A percentile compares a stretch with the other conserved stretches of the same genome.
Conservation (phyloP, 2,888 invertebrate genomes). For the Galeopsomyia nigrocyanea region DNA sequence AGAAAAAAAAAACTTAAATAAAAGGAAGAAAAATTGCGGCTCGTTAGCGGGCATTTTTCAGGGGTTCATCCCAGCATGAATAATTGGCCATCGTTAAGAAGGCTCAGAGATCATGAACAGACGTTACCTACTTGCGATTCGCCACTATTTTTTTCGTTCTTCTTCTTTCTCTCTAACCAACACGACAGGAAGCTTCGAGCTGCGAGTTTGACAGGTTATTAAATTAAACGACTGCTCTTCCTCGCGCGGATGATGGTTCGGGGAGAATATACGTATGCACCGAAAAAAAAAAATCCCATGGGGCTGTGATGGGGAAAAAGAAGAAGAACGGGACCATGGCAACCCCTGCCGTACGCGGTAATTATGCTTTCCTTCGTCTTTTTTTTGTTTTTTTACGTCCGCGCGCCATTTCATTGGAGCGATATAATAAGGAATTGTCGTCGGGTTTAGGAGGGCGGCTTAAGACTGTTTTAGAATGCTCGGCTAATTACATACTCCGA, state of each 20-base stretch:
- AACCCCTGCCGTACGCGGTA: slow-evolving; percentile 63
- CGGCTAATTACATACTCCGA: slow-evolving; percentile 56
- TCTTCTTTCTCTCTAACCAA: slow-evolving; percentile 21
- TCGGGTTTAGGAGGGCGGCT: slow-evolving; percentile 51
- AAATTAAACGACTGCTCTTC: slow-evolving; percentile 67
- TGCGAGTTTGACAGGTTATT: slow-evolving; percentile 64
- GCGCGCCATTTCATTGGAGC: slow-evolving; percentile 65
- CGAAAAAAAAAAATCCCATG: slow-evolving; percentile 55
- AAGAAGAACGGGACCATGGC: slow-evolving; percentile 57
- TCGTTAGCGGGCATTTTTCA: slow-evolving; percentile 55
- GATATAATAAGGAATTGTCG: slow-evolving; percentile 65
- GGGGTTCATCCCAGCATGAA: slow-evolving; percentile 50
- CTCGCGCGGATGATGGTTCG: slow-evolving; percentile 48
- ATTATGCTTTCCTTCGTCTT: slow-evolving; percentile 62
- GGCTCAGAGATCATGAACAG: slow-evolving; percentile 51
- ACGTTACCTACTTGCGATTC: slow-evolving; percentile 22
- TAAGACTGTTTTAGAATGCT: slow-evolving; percentile 56
- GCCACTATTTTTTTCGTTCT: slow-evolving; percentile 25
- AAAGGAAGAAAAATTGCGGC: slow-evolving; percentile 48
- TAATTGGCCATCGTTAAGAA: slow-evolving; percentile 61
- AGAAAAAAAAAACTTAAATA: slow-evolving; percentile 28
- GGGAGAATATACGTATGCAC: slow-evolving; percentile 29
- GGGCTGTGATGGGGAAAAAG: slow-evolving; percentile 61
- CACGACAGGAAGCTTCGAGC: slow-evolving; percentile 26
- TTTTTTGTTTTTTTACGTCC: slow-evolving; percentile 64